phyloP scores from a whole-genome alignment of 2,888 invertebrate genomes.

The Metacarcinus magister region DNA sequence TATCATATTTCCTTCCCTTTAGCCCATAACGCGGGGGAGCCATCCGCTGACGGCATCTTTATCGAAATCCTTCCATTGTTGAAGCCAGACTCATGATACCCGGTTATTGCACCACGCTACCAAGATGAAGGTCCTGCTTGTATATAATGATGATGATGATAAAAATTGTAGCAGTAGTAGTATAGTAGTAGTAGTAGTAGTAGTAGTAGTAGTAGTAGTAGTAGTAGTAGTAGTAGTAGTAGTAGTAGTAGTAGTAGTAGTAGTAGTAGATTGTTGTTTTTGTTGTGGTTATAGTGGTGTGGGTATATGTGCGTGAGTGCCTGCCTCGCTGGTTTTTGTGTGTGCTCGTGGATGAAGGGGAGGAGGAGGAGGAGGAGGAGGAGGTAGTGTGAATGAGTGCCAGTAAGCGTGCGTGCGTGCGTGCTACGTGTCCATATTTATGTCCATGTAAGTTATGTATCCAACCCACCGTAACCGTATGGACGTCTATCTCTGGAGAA shows the following conservation, averaged over 20 bases:
- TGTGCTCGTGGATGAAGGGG: background rate
- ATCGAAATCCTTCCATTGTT: constrained; percentile 28
- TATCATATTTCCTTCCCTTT: background rate
- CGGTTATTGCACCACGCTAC: constrained; percentile 22
- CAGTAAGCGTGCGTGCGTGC: background rate
- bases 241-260: constrained; percentile 32
- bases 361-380: background rate
- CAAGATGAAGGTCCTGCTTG: background rate
- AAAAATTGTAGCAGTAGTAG: background rate
- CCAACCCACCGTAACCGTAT: background rate
- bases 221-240: constrained; percentile 3
- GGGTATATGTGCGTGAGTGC: background rate
- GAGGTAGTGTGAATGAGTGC: background rate
- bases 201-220: background rate
- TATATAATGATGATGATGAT: background rate
- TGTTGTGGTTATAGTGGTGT: background rate
- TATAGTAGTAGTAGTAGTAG: background rate
- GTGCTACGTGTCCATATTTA: background rate
- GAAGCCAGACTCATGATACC: background rate
- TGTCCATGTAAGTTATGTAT: background rate
- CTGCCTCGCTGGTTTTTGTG: background rate
- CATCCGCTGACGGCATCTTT: background rate
- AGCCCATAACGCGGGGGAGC: background rate
- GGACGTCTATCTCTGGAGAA: background rate
- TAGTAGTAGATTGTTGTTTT: background rate